Evolutionary conservation across 1,140 invertebrate genomes (phyloP).

Genomic region (Megathymus violae): DNA sequence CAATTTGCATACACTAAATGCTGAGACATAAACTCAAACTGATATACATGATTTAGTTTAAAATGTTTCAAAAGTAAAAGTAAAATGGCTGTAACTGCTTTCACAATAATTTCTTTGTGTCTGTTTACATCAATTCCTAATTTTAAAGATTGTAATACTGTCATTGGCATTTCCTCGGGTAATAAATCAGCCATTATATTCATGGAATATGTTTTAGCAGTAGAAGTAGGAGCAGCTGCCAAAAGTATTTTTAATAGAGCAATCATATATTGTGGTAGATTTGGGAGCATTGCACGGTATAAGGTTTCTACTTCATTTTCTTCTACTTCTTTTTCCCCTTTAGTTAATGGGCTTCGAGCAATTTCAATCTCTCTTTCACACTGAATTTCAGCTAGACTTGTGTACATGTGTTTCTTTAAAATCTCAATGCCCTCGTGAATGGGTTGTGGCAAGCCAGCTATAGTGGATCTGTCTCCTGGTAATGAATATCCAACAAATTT

Average conservation of each 20-base stretch:
- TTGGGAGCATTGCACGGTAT: constrained; percentile 96
- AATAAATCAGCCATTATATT: constrained; percentile 99
- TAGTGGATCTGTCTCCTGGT: constrained; percentile 92
- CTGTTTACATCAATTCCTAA: constrained; percentile 98
- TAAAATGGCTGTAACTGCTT: constrained; percentile 97
- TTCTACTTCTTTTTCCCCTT: constrained; percentile 88
- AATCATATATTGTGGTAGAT: constrained; percentile 98
- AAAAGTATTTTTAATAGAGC: constrained; percentile 98
- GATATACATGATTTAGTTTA: constrained; percentile 99
- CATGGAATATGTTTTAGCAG: constrained; percentile 98
- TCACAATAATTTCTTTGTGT: constrained; percentile 99
- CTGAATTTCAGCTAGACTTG: constrained; percentile 92
- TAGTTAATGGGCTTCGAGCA: constrained; percentile 90
- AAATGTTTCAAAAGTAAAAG: constrained; percentile 98
- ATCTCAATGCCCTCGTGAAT: constrained; percentile 97
- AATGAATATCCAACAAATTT: constrained; percentile 98
- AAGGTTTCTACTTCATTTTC: constrained; percentile 93
- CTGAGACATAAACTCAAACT: constrained; percentile 99
- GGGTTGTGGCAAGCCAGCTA: constrained; percentile 96
- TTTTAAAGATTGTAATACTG: constrained; percentile 98
- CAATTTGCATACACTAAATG: constrained; percentile 99
- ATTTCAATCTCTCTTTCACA: constrained; percentile 93
- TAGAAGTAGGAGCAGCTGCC: constrained; percentile 98
- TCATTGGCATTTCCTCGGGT: constrained; percentile 98
- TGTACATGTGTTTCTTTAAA: constrained; percentile 94